These are phyloP conservation scores for Eidolon dupreanum DNA, from an alignment of 2,797 vertebrate species.

Conservation along the genomic window DNA sequence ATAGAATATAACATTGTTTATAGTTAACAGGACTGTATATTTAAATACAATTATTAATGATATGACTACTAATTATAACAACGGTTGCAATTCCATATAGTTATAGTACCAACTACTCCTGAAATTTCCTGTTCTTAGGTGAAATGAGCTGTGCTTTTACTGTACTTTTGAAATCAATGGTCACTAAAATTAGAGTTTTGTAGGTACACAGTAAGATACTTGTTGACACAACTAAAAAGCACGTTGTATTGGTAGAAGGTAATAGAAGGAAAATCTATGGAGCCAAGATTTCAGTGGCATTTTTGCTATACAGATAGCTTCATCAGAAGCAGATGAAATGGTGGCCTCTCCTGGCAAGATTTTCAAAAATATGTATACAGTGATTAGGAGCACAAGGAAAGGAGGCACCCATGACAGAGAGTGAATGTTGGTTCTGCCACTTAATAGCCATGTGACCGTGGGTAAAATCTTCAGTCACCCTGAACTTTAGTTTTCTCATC, in stretches of 20 bases:
- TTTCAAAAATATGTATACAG: background rate
- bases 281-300: background rate
- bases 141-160: background rate
- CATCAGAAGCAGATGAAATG: background rate
- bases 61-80: background rate
- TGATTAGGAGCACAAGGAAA: background rate
- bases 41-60: conserved; percentile 9
- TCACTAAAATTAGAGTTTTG: background rate
- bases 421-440: background rate
- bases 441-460: background rate
- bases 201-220: background rate
- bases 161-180: background rate
- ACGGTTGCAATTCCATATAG: background rate
- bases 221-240: background rate
- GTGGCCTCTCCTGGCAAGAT: background rate
- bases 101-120: background rate
- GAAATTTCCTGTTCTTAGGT: background rate
- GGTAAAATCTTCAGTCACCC: background rate
- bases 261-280: background rate
- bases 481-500: background rate
- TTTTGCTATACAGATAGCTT: background rate
- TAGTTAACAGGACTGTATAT: background rate
- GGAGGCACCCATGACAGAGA: background rate
- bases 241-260: background rate
- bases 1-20: background rate